Percentiles rank a stretch among this genome's conserved stretches.
Evolutionary conservation across 2,113 vertebrate genomes (phyloP).

Genomic region (Nycticryphes semicollaris): DNA sequence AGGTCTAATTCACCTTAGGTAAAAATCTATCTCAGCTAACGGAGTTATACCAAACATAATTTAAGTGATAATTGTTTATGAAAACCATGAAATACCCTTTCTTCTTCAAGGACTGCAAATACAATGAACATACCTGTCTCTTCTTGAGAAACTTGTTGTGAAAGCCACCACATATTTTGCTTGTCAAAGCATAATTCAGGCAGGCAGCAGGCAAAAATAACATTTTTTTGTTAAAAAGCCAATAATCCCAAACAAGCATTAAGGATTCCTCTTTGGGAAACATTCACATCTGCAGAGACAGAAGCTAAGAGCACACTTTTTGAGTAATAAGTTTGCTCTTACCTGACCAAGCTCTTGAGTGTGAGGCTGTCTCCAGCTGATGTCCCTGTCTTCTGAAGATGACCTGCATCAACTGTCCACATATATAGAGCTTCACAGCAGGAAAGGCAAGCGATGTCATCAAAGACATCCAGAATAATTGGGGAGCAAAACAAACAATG

Average conservation of each 20-base stretch:
- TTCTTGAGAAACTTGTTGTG: neutral
- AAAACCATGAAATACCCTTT: conserved; percentile 2
- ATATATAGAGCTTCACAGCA: conserved; percentile 24
- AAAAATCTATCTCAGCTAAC: neutral
- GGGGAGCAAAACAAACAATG: conserved; percentile 42
- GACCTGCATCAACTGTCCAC: neutral
- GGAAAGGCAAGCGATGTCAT: neutral
- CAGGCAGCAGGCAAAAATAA: neutral
- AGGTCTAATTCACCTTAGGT: neutral
- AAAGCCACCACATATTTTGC: neutral
- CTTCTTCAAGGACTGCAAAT: neutral
- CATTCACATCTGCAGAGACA: neutral
- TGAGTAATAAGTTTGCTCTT: neutral
- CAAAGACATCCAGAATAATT: neutral
- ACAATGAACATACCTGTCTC: fast-evolving
- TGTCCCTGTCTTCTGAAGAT: neutral
- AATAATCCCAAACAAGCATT: neutral
- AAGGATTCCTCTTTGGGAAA: neutral
- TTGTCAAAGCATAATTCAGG: neutral
- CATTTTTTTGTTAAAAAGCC: neutral
- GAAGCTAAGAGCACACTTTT: neutral
- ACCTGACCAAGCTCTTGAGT: neutral
- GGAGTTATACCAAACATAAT: neutral
- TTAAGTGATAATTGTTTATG: neutral
- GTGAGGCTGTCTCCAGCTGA: fast-evolving